These are phyloP conservation scores for Syngnathus rostellatus DNA, from an alignment of 2,797 vertebrate species.

Conservation along the genomic window DNA sequence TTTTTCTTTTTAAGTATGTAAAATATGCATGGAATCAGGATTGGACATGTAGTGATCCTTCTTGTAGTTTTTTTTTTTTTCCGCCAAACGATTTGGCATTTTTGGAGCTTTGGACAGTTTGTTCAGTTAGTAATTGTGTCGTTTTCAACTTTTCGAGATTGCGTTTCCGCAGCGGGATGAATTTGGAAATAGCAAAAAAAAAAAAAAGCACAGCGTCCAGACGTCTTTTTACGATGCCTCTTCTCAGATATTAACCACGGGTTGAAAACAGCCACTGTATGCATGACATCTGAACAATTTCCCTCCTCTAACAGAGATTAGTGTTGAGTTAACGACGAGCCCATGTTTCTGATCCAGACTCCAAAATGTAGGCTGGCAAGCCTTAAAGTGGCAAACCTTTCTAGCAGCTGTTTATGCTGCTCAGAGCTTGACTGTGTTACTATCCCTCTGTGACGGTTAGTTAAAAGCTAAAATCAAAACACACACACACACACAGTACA, in stretches of 20 bases:
- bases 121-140: background rate
- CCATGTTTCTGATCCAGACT: background rate
- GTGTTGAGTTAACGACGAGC: background rate
- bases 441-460: background rate
- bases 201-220: background rate
- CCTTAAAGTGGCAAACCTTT: background rate
- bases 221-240: background rate
- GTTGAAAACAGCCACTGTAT: background rate
- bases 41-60: background rate
- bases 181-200: background rate
- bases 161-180: background rate
- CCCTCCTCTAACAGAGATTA: background rate
- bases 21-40: slow-evolving; percentile 1
- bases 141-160: background rate
- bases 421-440: background rate
- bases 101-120: background rate
- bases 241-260: background rate
- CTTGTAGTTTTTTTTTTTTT: background rate
- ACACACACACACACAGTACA: background rate
- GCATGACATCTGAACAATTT: slow-evolving; percentile 1
- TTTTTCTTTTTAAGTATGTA: background rate
- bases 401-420: background rate
- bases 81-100: background rate
- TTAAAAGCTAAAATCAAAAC: background rate
- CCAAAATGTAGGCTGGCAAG: background rate